Percentiles rank a stretch among this genome's conserved stretches.
These are phyloP conservation scores for Eulithis testata DNA, from an alignment of 2,888 invertebrate species.

Conservation along the genomic window DNA sequence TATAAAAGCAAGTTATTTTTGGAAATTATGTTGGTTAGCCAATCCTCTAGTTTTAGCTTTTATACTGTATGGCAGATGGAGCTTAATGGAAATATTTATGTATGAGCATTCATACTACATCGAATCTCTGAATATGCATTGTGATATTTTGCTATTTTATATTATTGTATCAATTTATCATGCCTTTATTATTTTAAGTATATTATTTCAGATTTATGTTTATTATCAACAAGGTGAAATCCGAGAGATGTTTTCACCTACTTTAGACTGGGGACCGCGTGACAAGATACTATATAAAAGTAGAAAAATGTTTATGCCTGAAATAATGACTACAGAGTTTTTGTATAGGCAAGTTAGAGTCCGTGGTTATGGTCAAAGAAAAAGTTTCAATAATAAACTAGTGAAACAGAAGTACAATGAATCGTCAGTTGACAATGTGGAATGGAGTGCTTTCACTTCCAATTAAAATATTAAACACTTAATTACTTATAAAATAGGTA, in stretches of 20 bases:
- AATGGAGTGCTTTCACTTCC: constrained; percentile 63
- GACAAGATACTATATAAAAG: constrained; percentile 69
- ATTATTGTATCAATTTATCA: constrained; percentile 55
- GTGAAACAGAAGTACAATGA: constrained; percentile 28
- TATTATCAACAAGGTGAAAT: constrained; percentile 47
- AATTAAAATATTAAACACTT: constrained; percentile 45
- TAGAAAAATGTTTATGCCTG: constrained; percentile 77
- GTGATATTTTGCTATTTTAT: constrained; percentile 56
- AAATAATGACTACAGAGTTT: constrained; percentile 81
- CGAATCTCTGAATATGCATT: constrained; percentile 40
- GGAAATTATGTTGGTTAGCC: constrained; percentile 66
- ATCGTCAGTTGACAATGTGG: constrained; percentile 43
- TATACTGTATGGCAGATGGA: constrained; percentile 52
- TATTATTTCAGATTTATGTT: constrained; percentile 51
- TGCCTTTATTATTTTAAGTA: constrained; percentile 54
- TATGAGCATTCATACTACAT: constrained; percentile 52
- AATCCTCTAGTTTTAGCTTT: constrained; percentile 60
- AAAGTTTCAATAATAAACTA: constrained; percentile 26
- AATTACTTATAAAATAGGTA: background rate
- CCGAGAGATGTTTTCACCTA: constrained; percentile 51
- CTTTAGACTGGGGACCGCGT: constrained; percentile 68
- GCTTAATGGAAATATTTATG: constrained; percentile 41
- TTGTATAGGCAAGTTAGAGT: constrained; percentile 76
- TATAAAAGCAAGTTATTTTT: constrained; percentile 70
- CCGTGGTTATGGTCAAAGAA: constrained; percentile 55